A percentile compares a stretch with the other conserved stretches of the same genome.
phyloP scores from a whole-genome alignment of 2,797 vertebrate species.

The Euthynnus affinis region DNA sequence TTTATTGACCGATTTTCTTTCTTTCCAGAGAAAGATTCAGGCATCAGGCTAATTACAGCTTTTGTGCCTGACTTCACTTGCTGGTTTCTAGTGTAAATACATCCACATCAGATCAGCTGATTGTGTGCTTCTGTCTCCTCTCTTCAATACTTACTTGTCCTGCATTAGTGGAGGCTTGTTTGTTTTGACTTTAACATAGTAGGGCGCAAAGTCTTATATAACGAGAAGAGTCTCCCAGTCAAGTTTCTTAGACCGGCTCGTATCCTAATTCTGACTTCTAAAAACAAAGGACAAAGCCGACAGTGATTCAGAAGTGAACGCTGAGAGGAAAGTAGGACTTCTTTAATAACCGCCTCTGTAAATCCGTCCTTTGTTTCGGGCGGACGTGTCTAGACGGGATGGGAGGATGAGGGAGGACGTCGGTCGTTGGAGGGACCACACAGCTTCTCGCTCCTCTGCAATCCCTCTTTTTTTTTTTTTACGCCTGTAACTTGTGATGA shows the following conservation, averaged over 20 bases:
- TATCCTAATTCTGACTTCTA: not conserved
- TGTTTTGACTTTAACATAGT: too few relatives aligned
- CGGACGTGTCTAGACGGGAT: conserved; percentile 48
- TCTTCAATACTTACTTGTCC: not conserved
- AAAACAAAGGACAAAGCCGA: not conserved
- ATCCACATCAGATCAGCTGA: not conserved
- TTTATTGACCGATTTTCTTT: not conserved
- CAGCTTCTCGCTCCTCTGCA: conserved; percentile 8
- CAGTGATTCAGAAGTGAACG: not conserved
- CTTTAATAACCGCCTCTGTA: conserved; percentile 26
- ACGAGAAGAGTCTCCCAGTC: not conserved
- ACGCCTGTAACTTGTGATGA: conserved; percentile 16
- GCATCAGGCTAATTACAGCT: conserved; percentile 20
- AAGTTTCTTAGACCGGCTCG: not conserved
- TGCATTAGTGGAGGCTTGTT: not conserved
- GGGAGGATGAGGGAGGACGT: too few relatives aligned
- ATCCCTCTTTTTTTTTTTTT: conserved; percentile 20
- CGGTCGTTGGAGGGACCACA: conserved; percentile 46
- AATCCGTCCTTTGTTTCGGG: conserved; percentile 19
- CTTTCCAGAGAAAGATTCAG: not conserved
- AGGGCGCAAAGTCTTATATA: not conserved
- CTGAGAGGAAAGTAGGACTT: not conserved
- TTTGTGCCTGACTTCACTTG: too few relatives aligned
- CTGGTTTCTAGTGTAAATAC: too few relatives aligned
- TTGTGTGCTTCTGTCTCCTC: not conserved